A percentile compares a stretch with the other conserved stretches of the same genome.
Conservation (phyloP, 2,113 vertebrate genomes). For the Hippopotamus amphibius region DNA sequence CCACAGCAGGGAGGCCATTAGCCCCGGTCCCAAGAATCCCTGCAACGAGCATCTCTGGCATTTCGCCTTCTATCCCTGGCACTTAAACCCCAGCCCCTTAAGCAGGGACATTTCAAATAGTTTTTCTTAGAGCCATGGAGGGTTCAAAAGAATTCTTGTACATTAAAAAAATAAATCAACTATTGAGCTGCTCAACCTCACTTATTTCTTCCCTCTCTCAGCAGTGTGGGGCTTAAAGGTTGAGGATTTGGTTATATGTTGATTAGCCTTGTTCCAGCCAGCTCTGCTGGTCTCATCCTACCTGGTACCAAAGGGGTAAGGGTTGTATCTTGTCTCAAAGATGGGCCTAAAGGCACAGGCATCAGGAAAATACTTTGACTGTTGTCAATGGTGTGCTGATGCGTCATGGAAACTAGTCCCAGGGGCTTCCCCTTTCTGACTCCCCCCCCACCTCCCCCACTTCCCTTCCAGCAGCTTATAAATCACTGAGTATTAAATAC, state of each 20-base stretch:
- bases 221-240: conserved; percentile 9
- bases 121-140: conserved; percentile 72
- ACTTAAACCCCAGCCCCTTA: conserved; percentile 74
- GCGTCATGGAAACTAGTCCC: conserved; percentile 11
- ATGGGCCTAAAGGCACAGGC: neutral
- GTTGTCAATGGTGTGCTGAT: neutral
- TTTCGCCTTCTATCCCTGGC: conserved; percentile 77
- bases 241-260: neutral
- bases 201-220: conserved; percentile 27
- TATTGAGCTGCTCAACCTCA: conserved; percentile 28
- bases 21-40: conserved; percentile 63
- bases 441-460: neutral
- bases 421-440: neutral
- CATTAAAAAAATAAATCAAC: conserved; percentile 72
- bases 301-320: neutral
- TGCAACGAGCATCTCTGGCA: conserved; percentile 75
- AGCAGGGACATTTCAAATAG: conserved; percentile 75
- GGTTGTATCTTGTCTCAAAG: conserved; percentile 30
- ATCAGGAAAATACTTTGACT: conserved; percentile 4
- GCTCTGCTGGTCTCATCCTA: neutral
- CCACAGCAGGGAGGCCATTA: conserved; percentile 79
- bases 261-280: conserved; percentile 15
- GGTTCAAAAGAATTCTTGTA: conserved; percentile 81
- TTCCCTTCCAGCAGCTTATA: conserved; percentile 15
- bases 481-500: conserved; percentile 66